Conservation (phyloP, 2,888 invertebrate species). For the Fragum fragum region DNA sequence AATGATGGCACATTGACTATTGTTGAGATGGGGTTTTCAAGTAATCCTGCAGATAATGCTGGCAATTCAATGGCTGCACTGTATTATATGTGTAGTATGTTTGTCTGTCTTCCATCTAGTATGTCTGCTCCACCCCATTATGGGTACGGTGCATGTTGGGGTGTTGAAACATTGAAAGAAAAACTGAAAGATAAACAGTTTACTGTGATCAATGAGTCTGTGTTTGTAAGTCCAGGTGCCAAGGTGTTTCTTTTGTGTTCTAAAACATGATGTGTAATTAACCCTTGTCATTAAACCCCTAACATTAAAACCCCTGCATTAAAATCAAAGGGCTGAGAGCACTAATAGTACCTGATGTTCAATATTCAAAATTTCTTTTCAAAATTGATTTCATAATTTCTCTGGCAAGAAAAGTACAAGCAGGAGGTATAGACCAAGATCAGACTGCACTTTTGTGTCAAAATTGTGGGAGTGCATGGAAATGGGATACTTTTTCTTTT, state of each 20-base stretch:
- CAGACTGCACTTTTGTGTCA: too few relatives aligned
- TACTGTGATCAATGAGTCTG: conserved; percentile 18
- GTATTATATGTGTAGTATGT: conserved; percentile 51
- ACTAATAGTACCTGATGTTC: too few relatives aligned
- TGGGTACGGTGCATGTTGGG: conserved; percentile 59
- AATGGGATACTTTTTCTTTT: too few relatives aligned
- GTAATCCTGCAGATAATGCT: conserved; percentile 38
- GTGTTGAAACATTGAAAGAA: conserved; percentile 42
- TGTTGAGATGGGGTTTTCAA: conserved; percentile 40
- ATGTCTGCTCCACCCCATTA: conserved; percentile 38
- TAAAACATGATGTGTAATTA: neutral
- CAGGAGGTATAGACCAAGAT: too few relatives aligned
- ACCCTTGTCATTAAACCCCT: too few relatives aligned
- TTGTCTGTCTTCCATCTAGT: conserved; percentile 55
- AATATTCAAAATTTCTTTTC: too few relatives aligned
- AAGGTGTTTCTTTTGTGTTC: conserved; percentile 23
- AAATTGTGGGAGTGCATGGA: too few relatives aligned
- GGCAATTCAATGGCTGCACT: conserved; percentile 29
- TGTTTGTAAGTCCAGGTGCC: neutral
- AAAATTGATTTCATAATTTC: too few relatives aligned
- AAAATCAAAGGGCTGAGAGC: too few relatives aligned
- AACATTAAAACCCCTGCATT: too few relatives aligned
- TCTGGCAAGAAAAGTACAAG: too few relatives aligned
- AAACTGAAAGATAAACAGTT: conserved; percentile 17
- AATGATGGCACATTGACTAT: conserved; percentile 32